phyloP scores from a whole-genome alignment of 2,888 invertebrate species.

The Metallyticus violacea region DNA sequence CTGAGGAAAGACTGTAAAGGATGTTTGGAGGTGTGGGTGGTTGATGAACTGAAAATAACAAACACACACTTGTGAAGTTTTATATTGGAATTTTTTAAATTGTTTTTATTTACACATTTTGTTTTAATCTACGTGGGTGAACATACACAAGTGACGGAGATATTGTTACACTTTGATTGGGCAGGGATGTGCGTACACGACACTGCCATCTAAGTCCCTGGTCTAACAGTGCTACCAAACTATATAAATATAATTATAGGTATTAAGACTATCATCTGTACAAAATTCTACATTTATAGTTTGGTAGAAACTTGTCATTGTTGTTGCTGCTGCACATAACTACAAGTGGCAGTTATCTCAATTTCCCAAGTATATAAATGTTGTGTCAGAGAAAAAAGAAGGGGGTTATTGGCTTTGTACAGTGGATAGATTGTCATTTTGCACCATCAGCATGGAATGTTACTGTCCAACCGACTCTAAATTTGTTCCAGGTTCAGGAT shows the following conservation, averaged over 20 bases:
- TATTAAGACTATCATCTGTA: slow-evolving; percentile 22
- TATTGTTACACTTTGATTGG: neutral
- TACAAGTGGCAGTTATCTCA: neutral
- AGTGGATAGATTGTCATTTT: neutral
- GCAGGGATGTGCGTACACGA: neutral
- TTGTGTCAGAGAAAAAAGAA: neutral
- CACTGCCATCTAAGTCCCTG: slow-evolving; percentile 9
- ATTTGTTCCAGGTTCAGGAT: neutral
- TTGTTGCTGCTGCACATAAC: neutral
- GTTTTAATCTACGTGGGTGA: slow-evolving; percentile 13
- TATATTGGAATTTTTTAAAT: neutral
- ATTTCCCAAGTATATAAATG: neutral
- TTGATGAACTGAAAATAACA: neutral
- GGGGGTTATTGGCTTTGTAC: neutral
- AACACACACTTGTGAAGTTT: neutral
- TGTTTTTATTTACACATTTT: slow-evolving; percentile 17
- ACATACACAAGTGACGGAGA: slow-evolving; percentile 16
- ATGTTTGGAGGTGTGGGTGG: no score
- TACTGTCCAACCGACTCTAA: neutral
- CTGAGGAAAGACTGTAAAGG: neutral
- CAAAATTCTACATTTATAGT: slow-evolving; percentile 30
- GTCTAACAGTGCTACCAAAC: slow-evolving; percentile 19
- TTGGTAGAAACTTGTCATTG: neutral
- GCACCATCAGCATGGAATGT: neutral
- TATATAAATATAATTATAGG: slow-evolving; percentile 6